These are phyloP conservation scores for Formica aserva DNA, from an alignment of 2,888 invertebrate genomes.

Conservation along the genomic window DNA sequence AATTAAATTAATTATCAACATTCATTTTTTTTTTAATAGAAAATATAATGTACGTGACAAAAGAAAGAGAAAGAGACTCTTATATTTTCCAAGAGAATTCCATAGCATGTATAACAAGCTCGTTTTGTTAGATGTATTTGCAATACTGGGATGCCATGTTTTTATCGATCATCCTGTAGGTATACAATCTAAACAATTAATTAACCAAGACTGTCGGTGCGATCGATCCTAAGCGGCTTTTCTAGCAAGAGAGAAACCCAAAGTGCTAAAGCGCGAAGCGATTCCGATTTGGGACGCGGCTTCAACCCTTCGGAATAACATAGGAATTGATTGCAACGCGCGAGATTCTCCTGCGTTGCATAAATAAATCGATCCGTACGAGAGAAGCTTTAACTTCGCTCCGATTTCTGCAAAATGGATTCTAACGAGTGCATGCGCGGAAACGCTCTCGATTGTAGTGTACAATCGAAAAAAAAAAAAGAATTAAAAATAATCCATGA, in stretches of 20 bases:
- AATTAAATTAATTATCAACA: background rate
- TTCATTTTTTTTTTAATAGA: background rate
- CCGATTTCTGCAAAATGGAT: background rate
- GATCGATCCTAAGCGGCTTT: conserved; percentile 54
- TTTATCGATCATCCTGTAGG: conserved; percentile 37
- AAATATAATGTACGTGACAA: background rate
- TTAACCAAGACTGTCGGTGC: conserved; percentile 41
- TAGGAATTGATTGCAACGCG: conserved; percentile 33
- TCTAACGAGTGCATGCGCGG: background rate
- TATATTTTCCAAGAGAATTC: background rate
- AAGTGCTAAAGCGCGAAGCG: conserved; percentile 30
- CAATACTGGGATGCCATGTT: conserved; percentile 7
- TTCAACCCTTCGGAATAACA: conserved; percentile 4
- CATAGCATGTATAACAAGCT: background rate
- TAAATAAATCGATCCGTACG: conserved; percentile 34
- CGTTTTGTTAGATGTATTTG: background rate
- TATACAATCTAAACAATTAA: conserved; percentile 43
- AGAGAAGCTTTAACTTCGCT: background rate
- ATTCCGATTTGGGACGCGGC: conserved; percentile 26
- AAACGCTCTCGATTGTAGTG: background rate
- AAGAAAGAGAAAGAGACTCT: background rate
- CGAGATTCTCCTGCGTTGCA: conserved; percentile 19
- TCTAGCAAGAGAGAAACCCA: conserved; percentile 6
- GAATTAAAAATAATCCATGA: background rate
- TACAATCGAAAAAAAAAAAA: background rate